These are phyloP conservation scores for Hiodon alosoides DNA, from an alignment of 2,113 vertebrate species.

Conservation along the genomic window DNA sequence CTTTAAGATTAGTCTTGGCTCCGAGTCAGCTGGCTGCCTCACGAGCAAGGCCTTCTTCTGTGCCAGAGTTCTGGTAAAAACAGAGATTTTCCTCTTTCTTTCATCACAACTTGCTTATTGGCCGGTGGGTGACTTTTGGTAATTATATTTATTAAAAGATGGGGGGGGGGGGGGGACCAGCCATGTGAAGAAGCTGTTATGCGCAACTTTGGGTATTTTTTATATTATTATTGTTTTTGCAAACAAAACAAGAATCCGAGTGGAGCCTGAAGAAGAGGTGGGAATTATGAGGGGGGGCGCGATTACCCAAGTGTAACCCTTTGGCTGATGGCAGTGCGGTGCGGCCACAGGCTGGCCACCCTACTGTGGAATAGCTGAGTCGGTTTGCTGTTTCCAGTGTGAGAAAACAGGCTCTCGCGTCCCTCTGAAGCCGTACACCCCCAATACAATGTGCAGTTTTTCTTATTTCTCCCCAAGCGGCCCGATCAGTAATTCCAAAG, in stretches of 20 bases:
- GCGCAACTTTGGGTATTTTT: too few relatives aligned
- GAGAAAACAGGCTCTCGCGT: too few relatives aligned
- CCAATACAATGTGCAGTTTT: background rate
- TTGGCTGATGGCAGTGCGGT: too few relatives aligned
- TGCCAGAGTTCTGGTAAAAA: conserved; percentile 45
- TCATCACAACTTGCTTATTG: conserved; percentile 35
- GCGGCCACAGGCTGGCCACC: too few relatives aligned
- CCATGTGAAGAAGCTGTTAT: background rate
- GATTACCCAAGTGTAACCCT: too few relatives aligned
- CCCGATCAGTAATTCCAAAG: conserved; percentile 11
- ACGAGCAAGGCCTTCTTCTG: conserved; percentile 24
- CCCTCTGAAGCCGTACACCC: too few relatives aligned
- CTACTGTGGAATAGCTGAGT: too few relatives aligned
- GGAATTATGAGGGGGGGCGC: too few relatives aligned
- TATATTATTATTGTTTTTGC: conserved; percentile 18
- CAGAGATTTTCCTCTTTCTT: conserved; percentile 31
- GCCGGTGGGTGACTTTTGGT: conserved; percentile 30
- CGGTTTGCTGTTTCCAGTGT: too few relatives aligned
- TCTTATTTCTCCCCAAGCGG: background rate
- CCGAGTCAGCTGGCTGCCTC: conserved; percentile 40
- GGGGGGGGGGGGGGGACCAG: conserved; percentile 20
- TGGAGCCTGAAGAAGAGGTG: background rate
- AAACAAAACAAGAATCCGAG: background rate
- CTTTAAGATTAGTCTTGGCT: conserved; percentile 51
- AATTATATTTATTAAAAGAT: conserved; percentile 41